Conservation (phyloP, 2,113 vertebrate species). For the Terrapene triunguis region DNA sequence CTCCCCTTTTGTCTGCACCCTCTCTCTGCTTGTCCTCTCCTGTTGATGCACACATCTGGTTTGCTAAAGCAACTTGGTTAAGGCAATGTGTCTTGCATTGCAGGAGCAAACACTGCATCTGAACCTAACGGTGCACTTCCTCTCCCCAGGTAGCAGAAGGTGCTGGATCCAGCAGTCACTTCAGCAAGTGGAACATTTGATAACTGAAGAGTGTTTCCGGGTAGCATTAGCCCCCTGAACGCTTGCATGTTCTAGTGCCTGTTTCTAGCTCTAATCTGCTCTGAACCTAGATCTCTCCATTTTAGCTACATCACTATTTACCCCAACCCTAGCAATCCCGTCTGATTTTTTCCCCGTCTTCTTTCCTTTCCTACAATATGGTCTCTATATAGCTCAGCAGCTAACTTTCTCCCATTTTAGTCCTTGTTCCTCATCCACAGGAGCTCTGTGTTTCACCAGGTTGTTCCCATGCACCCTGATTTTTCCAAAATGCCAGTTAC, state of each 20-base stretch:
- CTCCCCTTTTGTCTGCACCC: not conserved
- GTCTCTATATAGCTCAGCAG: not conserved
- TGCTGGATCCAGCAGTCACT: rapidly evolving
- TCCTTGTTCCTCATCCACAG: not conserved
- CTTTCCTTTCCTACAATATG: not conserved
- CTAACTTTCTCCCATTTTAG: not conserved
- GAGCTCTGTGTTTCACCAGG: not conserved
- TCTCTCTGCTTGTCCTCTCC: not conserved
- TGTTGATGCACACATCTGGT: rapidly evolving
- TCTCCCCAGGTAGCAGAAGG: not conserved
- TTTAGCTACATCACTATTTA: not conserved
- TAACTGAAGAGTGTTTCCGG: not conserved
- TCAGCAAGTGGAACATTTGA: not conserved
- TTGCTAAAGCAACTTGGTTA: not conserved
- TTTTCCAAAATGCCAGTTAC: not conserved
- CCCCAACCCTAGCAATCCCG: not conserved
- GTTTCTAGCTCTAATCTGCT: not conserved
- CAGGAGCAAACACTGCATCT: not conserved
- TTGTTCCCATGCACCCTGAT: not conserved
- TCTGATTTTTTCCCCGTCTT: not conserved
- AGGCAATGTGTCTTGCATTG: not conserved
- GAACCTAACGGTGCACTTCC: not conserved
- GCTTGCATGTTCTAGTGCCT: rapidly evolving
- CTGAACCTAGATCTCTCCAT: not conserved
- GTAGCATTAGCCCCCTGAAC: not conserved